phyloP scores from a whole-genome alignment of 2,888 invertebrate genomes.

The Leucophora obtusa region DNA sequence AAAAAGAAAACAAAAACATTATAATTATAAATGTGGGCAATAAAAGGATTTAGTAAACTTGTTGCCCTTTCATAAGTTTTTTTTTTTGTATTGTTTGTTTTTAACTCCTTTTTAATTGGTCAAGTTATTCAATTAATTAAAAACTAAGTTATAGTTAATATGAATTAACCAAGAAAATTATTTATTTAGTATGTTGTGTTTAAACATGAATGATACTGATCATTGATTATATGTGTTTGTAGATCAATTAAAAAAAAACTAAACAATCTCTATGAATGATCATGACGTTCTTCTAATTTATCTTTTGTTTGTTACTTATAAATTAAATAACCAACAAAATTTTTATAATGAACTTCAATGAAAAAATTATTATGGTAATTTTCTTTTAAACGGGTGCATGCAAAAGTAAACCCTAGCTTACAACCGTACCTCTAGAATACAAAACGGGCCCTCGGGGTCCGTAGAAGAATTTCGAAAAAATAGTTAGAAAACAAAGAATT shows the following conservation, averaged over 20 bases:
- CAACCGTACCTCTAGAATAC: no score
- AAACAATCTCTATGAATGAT: neutral
- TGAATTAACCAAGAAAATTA: neutral
- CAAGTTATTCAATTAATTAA: neutral
- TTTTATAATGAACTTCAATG: no score
- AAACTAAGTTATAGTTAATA: neutral
- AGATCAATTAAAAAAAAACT: slow-evolving; percentile 39
- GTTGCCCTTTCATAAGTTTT: neutral
- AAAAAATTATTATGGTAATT: no score
- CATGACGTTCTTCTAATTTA: neutral
- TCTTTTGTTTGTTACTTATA: no score
- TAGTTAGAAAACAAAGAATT: no score
- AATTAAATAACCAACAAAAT: no score
- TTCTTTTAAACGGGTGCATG: no score
- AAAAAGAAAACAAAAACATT: neutral
- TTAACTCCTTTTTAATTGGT: neutral
- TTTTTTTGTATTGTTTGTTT: neutral
- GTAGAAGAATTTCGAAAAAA: no score
- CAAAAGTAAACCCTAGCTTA: no score
- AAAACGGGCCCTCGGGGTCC: no score
- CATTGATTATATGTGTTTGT: slow-evolving; percentile 42
- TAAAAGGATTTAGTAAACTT: neutral
- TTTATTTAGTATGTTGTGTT: neutral
- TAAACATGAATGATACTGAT: slow-evolving; percentile 8
- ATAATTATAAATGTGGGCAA: neutral